Conservation (phyloP, 2,888 invertebrate species). For the Lamellibrachia columna region DNA sequence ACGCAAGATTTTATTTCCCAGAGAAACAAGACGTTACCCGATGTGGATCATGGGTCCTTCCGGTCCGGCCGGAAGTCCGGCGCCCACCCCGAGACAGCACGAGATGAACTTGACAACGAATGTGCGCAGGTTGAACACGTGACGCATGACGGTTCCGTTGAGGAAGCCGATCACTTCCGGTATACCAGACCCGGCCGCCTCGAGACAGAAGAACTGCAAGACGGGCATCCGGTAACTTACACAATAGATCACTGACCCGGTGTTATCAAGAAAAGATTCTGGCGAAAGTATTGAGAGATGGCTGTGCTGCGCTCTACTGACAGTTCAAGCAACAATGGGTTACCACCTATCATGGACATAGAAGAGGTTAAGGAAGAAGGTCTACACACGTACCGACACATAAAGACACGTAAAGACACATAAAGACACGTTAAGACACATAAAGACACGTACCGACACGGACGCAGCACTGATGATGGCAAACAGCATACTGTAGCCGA, state of each 20-base stretch:
- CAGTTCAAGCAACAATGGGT: too few species aligned
- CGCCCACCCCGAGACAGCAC: constrained; percentile 62
- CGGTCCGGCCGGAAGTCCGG: constrained; percentile 67
- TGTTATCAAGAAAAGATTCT: background rate
- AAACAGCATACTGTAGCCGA: constrained; percentile 42
- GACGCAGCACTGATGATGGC: constrained; percentile 39
- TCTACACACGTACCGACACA: background rate
- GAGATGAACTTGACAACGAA: constrained; percentile 44
- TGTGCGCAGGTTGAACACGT: constrained; percentile 42
- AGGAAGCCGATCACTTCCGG: constrained; percentile 46
- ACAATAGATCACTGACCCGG: background rate
- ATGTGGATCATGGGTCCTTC: constrained; percentile 68
- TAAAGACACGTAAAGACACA: background rate
- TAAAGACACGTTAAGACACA: background rate
- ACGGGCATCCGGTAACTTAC: background rate
- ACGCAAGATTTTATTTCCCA: background rate
- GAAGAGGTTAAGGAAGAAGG: too few species aligned
- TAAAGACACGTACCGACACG: constrained; percentile 39
- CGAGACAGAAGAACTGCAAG: constrained; percentile 41
- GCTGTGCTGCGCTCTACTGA: too few species aligned
- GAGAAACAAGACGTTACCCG: constrained; percentile 50
- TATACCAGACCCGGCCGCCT: constrained; percentile 44
- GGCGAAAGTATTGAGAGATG: too few species aligned
- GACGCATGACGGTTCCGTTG: constrained; percentile 44
- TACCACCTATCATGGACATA: too few species aligned